Evolutionary conservation across 2,113 vertebrate genomes (phyloP).

Genomic region (Neodontobutis hainanensis): DNA sequence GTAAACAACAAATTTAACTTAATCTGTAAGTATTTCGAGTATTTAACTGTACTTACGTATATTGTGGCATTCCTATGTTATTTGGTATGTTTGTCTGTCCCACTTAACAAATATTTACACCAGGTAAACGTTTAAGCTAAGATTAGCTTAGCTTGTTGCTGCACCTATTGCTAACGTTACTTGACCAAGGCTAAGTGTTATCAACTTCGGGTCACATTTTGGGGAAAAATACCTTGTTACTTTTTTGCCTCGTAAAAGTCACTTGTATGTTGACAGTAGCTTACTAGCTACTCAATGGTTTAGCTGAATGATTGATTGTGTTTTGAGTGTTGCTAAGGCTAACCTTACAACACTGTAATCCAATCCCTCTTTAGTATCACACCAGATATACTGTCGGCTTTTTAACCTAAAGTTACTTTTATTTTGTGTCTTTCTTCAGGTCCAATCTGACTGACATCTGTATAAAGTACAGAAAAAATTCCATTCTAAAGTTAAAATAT

Average conservation of each 20-base stretch:
- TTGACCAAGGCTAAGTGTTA: neutral
- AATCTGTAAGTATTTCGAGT: neutral
- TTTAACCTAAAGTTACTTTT: neutral
- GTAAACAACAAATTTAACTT: neutral
- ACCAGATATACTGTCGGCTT: neutral
- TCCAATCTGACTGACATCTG: neutral
- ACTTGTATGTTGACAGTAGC: no score
- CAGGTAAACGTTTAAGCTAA: conserved; percentile 41
- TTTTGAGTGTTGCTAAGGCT: no score
- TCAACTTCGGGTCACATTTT: no score
- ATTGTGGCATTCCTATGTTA: neutral
- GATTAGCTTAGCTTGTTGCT: conserved; percentile 50
- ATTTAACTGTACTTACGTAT: neutral
- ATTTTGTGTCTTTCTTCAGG: neutral
- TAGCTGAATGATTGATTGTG: no score
- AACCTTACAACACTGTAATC: neutral
- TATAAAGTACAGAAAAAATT: neutral
- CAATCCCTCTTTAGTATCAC: neutral
- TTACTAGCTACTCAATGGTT: no score
- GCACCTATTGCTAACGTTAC: neutral
- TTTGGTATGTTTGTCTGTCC: neutral
- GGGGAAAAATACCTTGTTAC: neutral
- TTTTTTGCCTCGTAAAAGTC: neutral
- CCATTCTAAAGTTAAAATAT: neutral
- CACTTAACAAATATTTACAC: neutral